Evolutionary conservation across 1,140 invertebrate genomes (phyloP), one percentile per base, ranked within the genome.

Genomic region (Vanessa tameamea): DNA sequence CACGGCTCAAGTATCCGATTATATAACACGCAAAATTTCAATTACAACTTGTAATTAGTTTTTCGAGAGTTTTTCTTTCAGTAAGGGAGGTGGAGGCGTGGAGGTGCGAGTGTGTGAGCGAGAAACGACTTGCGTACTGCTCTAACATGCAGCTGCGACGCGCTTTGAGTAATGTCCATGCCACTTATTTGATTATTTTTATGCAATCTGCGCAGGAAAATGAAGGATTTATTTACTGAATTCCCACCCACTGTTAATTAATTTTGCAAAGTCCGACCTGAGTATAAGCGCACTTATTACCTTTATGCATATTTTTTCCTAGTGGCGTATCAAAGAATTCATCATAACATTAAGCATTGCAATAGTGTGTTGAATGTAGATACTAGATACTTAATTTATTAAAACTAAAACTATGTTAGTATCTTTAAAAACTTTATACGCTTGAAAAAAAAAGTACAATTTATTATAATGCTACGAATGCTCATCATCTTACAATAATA

Each of bases 31-130:
- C 92, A 93, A 93, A 93, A 93, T 93, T 93, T 93, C 92, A 93
- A 93, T 93, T 93, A 93, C 92, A 93, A 93, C 85, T 93, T 93
- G 92, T 93, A 93, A 93, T 93, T 93, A 93, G 92, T 93, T 93
- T 93, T 93, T 93, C 87, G 92, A 92, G 92, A 93, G 91, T 93
- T 93, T 93, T 93, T 93, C 93, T 93, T 93, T 92, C 91, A 88
- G 88, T 84, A 88, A 86, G 87, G 87, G 87, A 89, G 82, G 84
- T 82, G 87, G 87, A 89, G 82, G 84, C 82, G 84, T 84, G 84
- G 86, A 75, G 87, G 80, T 74, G 78, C 66, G 48, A 69, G 77
- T 67, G 83, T 71, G 83, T 53, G 87, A 87, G 77, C 43, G 83
- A 72, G 80, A 86, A 31, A 66, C 65, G 79, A 65, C 48, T 73